These are phyloP conservation scores for Daboia siamensis DNA, from an alignment of 2,113 vertebrate species.

Conservation along the genomic window DNA sequence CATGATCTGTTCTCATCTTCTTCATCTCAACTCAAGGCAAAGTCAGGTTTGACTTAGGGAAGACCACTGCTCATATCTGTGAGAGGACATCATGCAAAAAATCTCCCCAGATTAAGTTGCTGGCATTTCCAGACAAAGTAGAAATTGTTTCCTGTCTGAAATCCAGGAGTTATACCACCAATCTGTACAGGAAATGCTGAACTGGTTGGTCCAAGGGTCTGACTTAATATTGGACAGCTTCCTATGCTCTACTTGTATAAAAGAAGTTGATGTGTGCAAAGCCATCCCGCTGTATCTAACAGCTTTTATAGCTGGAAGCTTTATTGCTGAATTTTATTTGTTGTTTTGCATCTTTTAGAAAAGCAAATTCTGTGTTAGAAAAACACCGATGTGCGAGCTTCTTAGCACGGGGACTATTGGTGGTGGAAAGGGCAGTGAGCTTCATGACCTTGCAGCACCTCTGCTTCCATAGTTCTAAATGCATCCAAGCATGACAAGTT, in stretches of 20 bases:
- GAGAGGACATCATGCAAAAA: neutral
- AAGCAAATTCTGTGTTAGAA: neutral
- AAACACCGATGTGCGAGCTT: neutral
- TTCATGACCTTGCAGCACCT: neutral
- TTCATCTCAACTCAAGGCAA: neutral
- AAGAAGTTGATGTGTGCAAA: neutral
- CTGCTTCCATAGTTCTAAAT: neutral
- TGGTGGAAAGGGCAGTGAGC: neutral
- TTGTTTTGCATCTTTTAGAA: neutral
- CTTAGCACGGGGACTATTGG: neutral
- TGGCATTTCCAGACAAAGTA: neutral
- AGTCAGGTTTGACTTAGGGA: neutral
- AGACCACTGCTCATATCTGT: neutral
- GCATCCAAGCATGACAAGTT: conserved; percentile 19
- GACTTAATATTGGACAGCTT: neutral
- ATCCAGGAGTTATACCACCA: neutral
- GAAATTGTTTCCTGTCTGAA: neutral
- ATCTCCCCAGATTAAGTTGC: neutral
- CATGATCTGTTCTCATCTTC: neutral
- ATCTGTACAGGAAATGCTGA: neutral
- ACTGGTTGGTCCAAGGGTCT: neutral
- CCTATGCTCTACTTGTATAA: neutral
- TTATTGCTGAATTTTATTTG: neutral
- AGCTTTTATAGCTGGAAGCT: neutral
- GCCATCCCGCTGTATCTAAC: neutral